These are phyloP conservation scores for Lepidochitona cinerea DNA, from an alignment of 2,888 invertebrate species.

Conservation along the genomic window DNA sequence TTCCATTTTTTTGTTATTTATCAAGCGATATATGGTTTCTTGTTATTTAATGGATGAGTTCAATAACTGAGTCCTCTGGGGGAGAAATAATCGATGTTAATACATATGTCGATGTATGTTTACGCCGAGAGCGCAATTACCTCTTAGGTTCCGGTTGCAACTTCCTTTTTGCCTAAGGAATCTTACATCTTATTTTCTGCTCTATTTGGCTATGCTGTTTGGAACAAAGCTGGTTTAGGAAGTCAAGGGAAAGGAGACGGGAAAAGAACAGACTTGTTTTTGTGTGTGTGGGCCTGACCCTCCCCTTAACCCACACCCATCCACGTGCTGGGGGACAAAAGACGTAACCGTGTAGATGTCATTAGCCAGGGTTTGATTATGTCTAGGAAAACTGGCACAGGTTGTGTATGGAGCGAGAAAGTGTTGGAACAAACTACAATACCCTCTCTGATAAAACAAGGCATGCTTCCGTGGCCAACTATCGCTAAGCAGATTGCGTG, in stretches of 20 bases:
- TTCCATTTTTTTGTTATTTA: too few relatives aligned
- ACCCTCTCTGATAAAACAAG: not conserved
- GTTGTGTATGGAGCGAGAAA: not conserved
- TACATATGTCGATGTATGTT: too few relatives aligned
- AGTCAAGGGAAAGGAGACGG: too few relatives aligned
- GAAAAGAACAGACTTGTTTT: not conserved
- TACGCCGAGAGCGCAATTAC: too few relatives aligned
- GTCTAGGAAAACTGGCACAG: not conserved
- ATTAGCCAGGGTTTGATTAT: not conserved
- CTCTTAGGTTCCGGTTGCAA: too few relatives aligned
- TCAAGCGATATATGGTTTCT: too few relatives aligned
- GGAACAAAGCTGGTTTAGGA: not conserved
- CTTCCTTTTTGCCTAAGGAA: too few relatives aligned
- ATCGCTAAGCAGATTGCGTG: constrained; percentile 2
- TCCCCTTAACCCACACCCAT: not conserved
- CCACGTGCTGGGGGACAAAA: not conserved
- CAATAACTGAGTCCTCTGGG: too few relatives aligned
- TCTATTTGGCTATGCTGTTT: not conserved
- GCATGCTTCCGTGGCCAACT: not conserved
- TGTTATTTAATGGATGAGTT: too few relatives aligned
- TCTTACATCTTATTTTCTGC: not conserved
- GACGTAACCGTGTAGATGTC: constrained; percentile 2
- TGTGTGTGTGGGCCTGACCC: not conserved
- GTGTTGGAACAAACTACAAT: not conserved
- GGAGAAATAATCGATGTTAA: too few relatives aligned